Conservation (phyloP, 2,113 vertebrate genomes). For the Silurus glanis region DNA sequence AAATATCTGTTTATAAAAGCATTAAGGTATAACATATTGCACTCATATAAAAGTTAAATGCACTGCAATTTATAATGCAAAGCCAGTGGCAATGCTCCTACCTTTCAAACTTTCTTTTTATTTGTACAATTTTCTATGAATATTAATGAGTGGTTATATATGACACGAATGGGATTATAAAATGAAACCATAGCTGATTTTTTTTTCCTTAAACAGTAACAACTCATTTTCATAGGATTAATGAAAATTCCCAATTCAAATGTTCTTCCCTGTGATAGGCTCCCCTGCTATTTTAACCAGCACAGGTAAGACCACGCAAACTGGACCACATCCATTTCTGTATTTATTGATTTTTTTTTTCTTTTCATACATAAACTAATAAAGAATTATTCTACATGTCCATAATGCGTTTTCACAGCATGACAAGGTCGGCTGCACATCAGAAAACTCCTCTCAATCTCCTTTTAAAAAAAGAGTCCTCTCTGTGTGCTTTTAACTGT, state of each 20-base stretch:
- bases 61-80: no score
- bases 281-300: background rate
- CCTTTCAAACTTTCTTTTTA: no score
- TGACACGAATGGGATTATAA: no score
- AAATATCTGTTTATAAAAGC: no score
- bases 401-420: conserved; percentile 3
- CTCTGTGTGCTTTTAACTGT: conserved; percentile 57
- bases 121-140: no score
- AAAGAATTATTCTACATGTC: background rate
- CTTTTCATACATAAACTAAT: background rate
- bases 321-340: background rate
- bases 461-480: background rate
- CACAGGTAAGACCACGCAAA: background rate
- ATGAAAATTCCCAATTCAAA: no score
- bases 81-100: no score
- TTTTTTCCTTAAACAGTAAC: background rate
- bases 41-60: no score
- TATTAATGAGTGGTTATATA: background rate
- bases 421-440: background rate
- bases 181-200: background rate
- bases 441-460: background rate
- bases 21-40: no score
- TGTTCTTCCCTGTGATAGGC: background rate
- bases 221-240: background rate
- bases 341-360: background rate